phyloP scores from a whole-genome alignment of 1,140 invertebrate species.

The Drosophila tsacasi region DNA sequence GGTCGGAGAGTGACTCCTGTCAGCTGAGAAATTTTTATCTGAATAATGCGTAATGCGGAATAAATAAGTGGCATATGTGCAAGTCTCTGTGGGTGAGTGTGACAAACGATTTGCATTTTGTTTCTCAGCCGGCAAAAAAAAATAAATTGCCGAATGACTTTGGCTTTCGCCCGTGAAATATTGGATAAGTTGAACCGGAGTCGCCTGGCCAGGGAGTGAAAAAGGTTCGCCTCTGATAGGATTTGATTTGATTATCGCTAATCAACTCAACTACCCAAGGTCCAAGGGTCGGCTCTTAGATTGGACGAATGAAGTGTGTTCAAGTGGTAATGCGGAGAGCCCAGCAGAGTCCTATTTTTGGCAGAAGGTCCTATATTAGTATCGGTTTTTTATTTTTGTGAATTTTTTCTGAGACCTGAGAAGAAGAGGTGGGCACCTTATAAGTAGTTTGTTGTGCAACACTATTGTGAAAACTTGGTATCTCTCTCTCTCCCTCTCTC shows the following conservation, averaged over 20 bases:
- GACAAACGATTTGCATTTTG: conserved; percentile 80
- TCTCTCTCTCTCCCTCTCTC: too few species aligned
- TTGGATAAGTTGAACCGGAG: conserved; percentile 19
- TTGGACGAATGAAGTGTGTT: conserved; percentile 27
- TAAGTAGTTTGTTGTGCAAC: not conserved
- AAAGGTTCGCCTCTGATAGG: conserved; percentile 19
- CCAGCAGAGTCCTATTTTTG: too few species aligned
- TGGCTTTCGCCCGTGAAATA: conserved; percentile 16
- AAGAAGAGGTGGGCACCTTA: not conserved
- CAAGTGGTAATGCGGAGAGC: not conserved
- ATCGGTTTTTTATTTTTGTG: not conserved
- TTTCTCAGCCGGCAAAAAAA: conserved; percentile 25
- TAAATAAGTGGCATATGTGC: conserved; percentile 72
- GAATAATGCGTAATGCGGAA: conserved; percentile 77
- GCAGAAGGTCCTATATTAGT: too few species aligned
- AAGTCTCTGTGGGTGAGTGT: conserved; percentile 32
- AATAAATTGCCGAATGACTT: conserved; percentile 51
- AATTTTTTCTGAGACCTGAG: not conserved
- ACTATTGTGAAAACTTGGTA: not conserved
- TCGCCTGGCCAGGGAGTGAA: conserved; percentile 1
- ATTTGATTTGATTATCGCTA: conserved; percentile 52
- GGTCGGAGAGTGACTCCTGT: conserved; percentile 25
- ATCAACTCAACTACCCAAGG: conserved; percentile 32
- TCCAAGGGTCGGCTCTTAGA: not conserved
- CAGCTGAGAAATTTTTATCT: conserved; percentile 59